These are phyloP conservation scores for Aplodontia rufa DNA, from an alignment of 2,113 vertebrate species.

Conservation along the genomic window DNA sequence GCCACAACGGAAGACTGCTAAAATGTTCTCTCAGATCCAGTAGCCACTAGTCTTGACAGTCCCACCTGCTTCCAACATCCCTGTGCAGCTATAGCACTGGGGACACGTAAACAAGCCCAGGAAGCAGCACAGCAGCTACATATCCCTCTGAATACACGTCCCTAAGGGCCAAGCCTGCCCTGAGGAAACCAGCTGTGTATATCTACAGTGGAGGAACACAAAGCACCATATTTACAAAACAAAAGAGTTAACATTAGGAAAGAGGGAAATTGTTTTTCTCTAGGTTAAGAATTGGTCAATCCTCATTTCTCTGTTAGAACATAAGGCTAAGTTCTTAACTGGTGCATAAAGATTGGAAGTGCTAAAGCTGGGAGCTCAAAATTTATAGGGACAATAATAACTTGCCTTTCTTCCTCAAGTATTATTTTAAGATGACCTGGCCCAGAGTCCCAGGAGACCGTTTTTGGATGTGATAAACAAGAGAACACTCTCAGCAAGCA, in stretches of 20 bases:
- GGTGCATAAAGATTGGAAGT: background rate
- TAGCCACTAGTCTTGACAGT: background rate
- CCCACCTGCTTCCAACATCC: slow-evolving; percentile 1
- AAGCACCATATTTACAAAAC: background rate
- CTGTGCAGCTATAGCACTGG: background rate
- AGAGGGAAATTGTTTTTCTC: background rate
- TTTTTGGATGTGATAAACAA: background rate
- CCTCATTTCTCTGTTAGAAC: background rate
- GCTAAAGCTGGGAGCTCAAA: background rate
- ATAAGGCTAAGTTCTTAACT: background rate
- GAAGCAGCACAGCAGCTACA: background rate
- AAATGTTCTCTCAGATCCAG: background rate
- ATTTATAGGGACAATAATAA: background rate
- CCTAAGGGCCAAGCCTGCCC: background rate
- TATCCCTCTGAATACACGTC: accelerated
- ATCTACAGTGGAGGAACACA: background rate
- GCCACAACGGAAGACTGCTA: background rate
- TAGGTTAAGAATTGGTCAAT: background rate
- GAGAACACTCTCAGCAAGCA: background rate
- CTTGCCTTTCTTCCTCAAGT: background rate
- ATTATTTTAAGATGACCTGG: background rate
- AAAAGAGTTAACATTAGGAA: background rate
- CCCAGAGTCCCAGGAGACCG: background rate
- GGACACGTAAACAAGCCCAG: background rate
- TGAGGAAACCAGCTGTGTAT: background rate